Base-by-base conservation (phyloP, 2,113 vertebrate species). In the Perca schrenkii region DNA sequence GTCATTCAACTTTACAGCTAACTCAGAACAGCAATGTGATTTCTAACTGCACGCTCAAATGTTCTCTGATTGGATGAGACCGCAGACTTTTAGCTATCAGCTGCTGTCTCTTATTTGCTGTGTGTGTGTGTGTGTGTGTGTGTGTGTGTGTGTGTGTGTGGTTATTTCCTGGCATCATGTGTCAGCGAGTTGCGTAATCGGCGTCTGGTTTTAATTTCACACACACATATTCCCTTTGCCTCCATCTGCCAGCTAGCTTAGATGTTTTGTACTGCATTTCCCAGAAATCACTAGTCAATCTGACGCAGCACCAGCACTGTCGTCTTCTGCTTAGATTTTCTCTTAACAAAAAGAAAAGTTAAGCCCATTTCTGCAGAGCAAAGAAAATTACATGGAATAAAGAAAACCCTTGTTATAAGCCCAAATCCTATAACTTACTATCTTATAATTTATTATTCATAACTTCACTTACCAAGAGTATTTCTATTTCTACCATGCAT, bases 171-270 rank as follows among this genome's bases (percentile, higher is more conserved):
- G 34, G 62, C 49, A 63, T 6, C 8, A n/a, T 56, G 22, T 62
- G 25, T 65, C 81, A 77, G 31, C 2, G 4, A 43, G 8, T 22
- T 46, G 13, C n/a, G 50, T 65, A 71, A 57, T 16, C 21, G 43
- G 2, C 5, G 40, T 70, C 65, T 64, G 73, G 25, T 57, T 81
- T 74, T 61, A 74, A 66, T 81, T 52, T 74, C 2, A n/a, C n/a
- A 40, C 28, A 43, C 22, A 74, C 43, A 58, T 22, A 56, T 47
- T 72, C 1, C 15, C 52, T 65, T 22, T 50, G 36, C 21, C 7
- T 6, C 14, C 60, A 19, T 31, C 34, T 16, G 34, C 40, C 8
- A 40, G 40, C 40, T 43, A 43, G 40, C 40, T 10, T 43, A 43
- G 40, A 64, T 11, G 58, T 57, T 58, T 40, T 60, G 3, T 8